phyloP scores from a whole-genome alignment of 2,113 vertebrate genomes.

The Dromiciops gliroides region DNA sequence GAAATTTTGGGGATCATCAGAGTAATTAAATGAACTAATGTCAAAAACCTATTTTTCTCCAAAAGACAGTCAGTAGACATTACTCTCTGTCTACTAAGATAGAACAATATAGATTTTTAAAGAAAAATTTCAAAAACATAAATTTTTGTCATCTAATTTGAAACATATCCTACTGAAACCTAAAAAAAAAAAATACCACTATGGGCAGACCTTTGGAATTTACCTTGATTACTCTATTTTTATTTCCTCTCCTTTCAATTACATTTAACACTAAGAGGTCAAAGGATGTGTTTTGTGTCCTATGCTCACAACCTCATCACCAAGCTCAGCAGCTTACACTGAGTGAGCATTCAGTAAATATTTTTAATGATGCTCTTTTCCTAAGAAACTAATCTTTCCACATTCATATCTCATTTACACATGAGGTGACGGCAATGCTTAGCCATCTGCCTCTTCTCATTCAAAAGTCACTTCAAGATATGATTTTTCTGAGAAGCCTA shows the following conservation, averaged over 20 bases:
- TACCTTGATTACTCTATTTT: too few relatives aligned
- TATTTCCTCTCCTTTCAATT: too few relatives aligned
- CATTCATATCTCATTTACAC: conserved; percentile 48
- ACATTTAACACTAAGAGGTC: not conserved
- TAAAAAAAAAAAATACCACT: not conserved
- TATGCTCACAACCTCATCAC: not conserved
- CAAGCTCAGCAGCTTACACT: not conserved
- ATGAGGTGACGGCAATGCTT: conserved; percentile 66
- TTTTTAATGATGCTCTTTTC: conserved; percentile 38
- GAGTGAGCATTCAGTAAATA: not conserved
- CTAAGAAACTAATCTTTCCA: conserved; percentile 48
- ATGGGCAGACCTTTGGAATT: not conserved
- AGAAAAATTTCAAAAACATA: too few relatives aligned
- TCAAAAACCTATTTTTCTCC: too few relatives aligned
- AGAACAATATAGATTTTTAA: too few relatives aligned
- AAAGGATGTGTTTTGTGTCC: not conserved
- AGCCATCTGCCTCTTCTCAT: conserved; percentile 71
- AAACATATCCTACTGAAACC: not conserved
- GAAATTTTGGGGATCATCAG: too few relatives aligned
- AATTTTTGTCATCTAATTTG: not conserved
- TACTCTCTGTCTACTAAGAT: too few relatives aligned
- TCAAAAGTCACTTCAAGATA: conserved; percentile 49
- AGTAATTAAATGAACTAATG: too few relatives aligned
- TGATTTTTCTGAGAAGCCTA: conserved; percentile 48
- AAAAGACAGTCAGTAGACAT: too few relatives aligned